Base-by-base conservation (phyloP, 2,888 invertebrate genomes). In the Andrena praecox region DNA sequence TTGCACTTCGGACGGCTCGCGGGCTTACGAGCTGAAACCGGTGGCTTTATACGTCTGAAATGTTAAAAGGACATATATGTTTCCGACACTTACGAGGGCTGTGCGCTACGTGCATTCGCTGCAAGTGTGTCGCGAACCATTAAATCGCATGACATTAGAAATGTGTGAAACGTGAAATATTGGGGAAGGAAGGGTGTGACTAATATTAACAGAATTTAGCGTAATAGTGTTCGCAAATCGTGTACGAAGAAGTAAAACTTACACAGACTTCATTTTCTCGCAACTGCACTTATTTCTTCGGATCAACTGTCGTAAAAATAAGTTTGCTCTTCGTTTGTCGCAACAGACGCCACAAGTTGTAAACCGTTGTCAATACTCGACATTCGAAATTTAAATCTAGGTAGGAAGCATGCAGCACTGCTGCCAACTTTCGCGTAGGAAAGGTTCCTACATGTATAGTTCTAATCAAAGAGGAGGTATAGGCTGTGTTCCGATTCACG, bases 1-100 rank as follows among this genome's bases (percentile, higher is more conserved):
- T 89, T 91, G 42, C 92, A 90, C 10, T 86, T 91, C 0, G 91
- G 84, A 82, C 94, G 84, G 77, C 67, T 83, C 10, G 77, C n/a
- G 16, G 90, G 90, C 63, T 93, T 93, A 20, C 91, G 88, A 5
- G 93, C 91, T n/a, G 93, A 93, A 3, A 86, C 69, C 48, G 93
- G 91, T 42, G 91, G 89, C 77, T 92, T 93, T 1, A 87, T 79
- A 8, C 93, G 92, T 74, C 93, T 93, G 62, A n/a, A 91, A 90
- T 60, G 20, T 74, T 59, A 48, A 56, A 0, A 33, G 31, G 35
- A 31, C 4, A 69, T 27, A 12, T 1, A 33, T 66, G 8, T 29
- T 12, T 42, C 2, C 0, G 2, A 2, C 7, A 33, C 7, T 72
- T 48, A 8, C 24, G 33, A n/a, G 48, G 7, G 48, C 5, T 27